Evolutionary conservation across 2,797 vertebrate genomes (phyloP), one percentile per base, ranked within the genome.

Genomic region (Simalia tracyae): DNA sequence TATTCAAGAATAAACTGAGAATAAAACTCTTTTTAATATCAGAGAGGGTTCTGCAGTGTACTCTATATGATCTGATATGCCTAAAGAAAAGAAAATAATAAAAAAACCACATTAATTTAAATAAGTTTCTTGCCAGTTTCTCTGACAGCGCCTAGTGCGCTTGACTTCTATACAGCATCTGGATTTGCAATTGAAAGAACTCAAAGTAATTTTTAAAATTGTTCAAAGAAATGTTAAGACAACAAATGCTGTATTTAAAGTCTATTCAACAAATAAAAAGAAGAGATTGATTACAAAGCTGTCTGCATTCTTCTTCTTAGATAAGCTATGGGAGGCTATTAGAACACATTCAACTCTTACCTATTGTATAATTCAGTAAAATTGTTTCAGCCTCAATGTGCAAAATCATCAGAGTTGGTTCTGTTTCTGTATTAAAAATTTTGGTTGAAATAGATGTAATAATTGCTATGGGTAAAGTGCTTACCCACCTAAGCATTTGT

Each of bases 71-170:
- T 95, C 64, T 87, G 90, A 88, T 95, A 96, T 92, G 95, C 95
- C 95, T 96, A 93, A 26, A 91, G 95, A 94, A 94, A 96, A 94
- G 94, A 96, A 90, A 85, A 94, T 94, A 95, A 93, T 95, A 96
- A 95, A 93, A 93, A 81, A 2, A 0, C 19, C 59, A 17, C 87
- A 5, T 94, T 91, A 90, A 93, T 96, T 94, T 96, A 91, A 95
- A 95, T 96, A 93, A 88, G 72, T 93, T 96, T 95, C 88, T 93
- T 76, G 28, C 91, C 94, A 95, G 95, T 94, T 68, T 22, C 92
- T 94, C 95, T 94, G 76, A n/a, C 4, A 72, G 85, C 95, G 86
- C 9, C 81, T 28, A 63, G 64, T 6, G 56, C 95, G 59, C 88
- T 91, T 59, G 84, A 90, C 6, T 84, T 76, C 68, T 5, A 2